Evolutionary conservation across 2,797 vertebrate genomes (phyloP), one percentile per base, ranked within the genome.

Genomic region (Rhinophrynus dorsalis): DNA sequence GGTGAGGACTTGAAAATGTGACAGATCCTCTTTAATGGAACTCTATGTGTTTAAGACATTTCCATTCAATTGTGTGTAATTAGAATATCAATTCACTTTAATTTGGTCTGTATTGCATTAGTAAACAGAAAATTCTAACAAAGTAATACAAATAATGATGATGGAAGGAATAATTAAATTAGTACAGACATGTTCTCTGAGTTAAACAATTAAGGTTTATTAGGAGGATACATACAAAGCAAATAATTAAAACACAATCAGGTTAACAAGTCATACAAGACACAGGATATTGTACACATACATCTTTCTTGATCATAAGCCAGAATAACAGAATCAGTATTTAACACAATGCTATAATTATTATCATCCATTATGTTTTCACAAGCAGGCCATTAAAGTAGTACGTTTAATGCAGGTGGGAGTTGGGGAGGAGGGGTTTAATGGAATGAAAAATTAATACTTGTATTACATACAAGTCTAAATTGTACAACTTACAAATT

Each of bases 121-220:
- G n/a, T n/a, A n/a, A n/a, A n/a, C n/a, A n/a, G n/a, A n/a, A n/a
- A n/a, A n/a, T n/a, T n/a, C n/a, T n/a, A n/a, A n/a, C n/a, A n/a
- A n/a, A n/a, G n/a, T n/a, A n/a, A n/a, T n/a, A 10, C 29, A 54
- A 54, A 4, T 17, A 40, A 67, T 60, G 27, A 21, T 27, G 4
- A 62, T 58, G 63, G 70, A 75, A 71, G 12, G 70, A 78, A 79
- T 74, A 26, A 47, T 60, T 63, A 59, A 75, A 75, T 87, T 82
- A 86, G 81, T 80, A 80, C 75, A 71, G 75, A 18, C 0, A 0
- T 67, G 51, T 1, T 8, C 61, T 77, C 9, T 23, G 61, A 76
- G 59, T 78, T 79, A 75, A 80, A 74, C 38, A 51, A 86, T 88
- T 48, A 79, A 66, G 52, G 50, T 61, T 75, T 69, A 74, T 64